These are phyloP conservation scores for Tachysurus vachellii DNA, from an alignment of 2,113 vertebrate genomes.

Conservation along the genomic window DNA sequence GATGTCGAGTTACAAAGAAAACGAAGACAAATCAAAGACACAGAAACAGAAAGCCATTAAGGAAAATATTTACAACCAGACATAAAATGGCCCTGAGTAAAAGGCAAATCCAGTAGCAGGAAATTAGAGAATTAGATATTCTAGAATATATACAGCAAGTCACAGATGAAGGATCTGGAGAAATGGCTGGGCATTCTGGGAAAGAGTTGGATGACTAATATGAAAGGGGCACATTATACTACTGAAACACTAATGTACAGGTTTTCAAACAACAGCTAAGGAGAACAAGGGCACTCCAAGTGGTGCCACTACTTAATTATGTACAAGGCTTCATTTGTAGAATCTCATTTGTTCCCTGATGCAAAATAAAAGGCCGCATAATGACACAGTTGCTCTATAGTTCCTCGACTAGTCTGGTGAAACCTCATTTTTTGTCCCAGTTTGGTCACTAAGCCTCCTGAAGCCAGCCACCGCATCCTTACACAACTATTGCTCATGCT, in stretches of 20 bases:
- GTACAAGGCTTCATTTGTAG: not conserved
- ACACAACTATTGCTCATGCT: not conserved
- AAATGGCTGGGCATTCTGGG: conserved; percentile 23
- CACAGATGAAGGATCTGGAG: not conserved
- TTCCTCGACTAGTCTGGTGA: not conserved
- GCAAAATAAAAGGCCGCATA: not conserved
- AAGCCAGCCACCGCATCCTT: not conserved
- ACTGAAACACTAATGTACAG: not conserved
- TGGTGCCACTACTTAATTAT: not conserved
- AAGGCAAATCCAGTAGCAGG: not conserved
- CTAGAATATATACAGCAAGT: not conserved
- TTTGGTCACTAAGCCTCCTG: not conserved
- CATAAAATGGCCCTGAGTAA: not conserved
- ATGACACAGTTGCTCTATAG: not conserved
- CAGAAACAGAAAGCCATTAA: not conserved
- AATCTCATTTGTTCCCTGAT: not conserved
- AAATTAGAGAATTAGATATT: not conserved
- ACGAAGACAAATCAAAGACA: not conserved
- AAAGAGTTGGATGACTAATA: not conserved
- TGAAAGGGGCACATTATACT: not conserved
- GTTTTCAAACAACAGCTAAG: not conserved
- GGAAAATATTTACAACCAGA: not conserved
- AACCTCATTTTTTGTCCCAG: not conserved
- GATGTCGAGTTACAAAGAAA: not conserved
- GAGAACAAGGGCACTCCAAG: not conserved